Conservation (phyloP, 2,888 invertebrate species). For the Cryptocheilus praepositus region DNA sequence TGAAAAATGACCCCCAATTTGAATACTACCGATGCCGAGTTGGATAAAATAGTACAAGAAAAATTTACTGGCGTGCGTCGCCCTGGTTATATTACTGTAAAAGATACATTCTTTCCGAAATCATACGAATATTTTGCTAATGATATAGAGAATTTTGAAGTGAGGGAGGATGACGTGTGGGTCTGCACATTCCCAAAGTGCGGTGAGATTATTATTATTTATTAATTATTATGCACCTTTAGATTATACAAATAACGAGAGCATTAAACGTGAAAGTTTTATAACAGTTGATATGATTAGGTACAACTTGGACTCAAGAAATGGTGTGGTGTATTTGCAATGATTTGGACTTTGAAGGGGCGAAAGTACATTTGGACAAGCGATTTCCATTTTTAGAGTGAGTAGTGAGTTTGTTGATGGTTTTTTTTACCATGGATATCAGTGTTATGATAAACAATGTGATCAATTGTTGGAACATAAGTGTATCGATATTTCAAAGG, state of each 20-base stretch:
- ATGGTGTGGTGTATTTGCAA: conserved; percentile 92
- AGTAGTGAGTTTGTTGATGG: conserved; percentile 32
- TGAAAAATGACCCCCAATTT: conserved; percentile 28
- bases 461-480: no score
- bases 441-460: no score
- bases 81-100: conserved; percentile 62
- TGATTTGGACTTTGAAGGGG: conserved; percentile 85
- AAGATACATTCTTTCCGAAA: conserved; percentile 73
- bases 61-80: conserved; percentile 67
- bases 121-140: conserved; percentile 72
- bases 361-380: conserved; percentile 78
- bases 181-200: conserved; percentile 78
- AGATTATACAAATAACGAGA: not conserved
- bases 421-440: no score
- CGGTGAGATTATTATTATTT: conserved; percentile 69
- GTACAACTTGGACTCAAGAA: conserved; percentile 93
- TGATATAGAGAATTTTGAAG: conserved; percentile 74
- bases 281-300: conserved; percentile 54
- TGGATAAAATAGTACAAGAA: conserved; percentile 55
- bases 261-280: not conserved
- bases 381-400: conserved; percentile 75
- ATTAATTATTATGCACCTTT: no score
- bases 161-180: conserved; percentile 77
- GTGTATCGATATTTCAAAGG: no score
- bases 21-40: conserved; percentile 25